Percentiles rank a stretch among this genome's conserved stretches.
Evolutionary conservation across 53 echinoderm and acorn worm genomes (phyloP).

Genomic region (Stichopus horrens): DNA sequence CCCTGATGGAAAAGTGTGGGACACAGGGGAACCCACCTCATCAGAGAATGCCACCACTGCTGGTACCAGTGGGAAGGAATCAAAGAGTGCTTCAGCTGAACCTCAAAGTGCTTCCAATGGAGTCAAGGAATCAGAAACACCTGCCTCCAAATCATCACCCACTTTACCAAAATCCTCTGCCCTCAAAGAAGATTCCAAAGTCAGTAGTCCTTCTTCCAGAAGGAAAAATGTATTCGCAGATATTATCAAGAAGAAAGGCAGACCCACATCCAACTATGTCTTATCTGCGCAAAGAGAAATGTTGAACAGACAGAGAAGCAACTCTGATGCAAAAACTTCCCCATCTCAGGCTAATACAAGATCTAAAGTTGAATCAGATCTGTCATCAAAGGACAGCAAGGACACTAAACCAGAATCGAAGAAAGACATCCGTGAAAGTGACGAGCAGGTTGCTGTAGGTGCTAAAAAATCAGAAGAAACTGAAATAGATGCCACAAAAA

Average conservation of each 20-base stretch:
- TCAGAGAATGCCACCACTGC: no score
- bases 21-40: no score
- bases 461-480: neutral
- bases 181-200: conserved; percentile 1
- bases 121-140: neutral
- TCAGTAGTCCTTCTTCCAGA: conserved; percentile 39
- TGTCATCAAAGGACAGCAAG: neutral
- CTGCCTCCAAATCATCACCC: neutral
- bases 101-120: neutral
- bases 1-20: no score
- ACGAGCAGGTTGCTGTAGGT: neutral
- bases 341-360: neutral
- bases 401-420: neutral
- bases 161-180: neutral
- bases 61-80: neutral
- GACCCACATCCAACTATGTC: conserved; percentile 63
- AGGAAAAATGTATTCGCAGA: conserved; percentile 64
- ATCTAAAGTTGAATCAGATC: neutral
- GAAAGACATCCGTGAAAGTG: neutral
- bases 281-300: conserved; percentile 80
- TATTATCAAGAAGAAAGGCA: conserved; percentile 76
- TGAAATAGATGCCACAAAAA: neutral
- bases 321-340: conserved; percentile 35
- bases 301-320: conserved; percentile 56
- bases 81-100: neutral